phyloP scores from a whole-genome alignment of 2,113 vertebrate genomes.

The human region DNA sequence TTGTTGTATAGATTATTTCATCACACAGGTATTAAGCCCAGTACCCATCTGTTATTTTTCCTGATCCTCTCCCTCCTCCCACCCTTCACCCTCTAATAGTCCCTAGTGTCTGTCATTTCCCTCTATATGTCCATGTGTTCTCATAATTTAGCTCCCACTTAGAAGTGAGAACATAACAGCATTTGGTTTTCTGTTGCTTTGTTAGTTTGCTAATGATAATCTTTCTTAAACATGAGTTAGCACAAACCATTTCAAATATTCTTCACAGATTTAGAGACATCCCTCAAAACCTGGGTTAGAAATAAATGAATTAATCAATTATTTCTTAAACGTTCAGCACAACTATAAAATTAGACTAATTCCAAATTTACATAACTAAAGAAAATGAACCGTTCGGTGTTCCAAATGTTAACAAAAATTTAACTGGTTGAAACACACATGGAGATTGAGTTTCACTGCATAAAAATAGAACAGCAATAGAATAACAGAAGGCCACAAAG shows the following conservation, averaged over 20 bases:
- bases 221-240: background rate
- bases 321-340: background rate
- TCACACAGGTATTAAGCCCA: too few species aligned
- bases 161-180: too few species aligned
- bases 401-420: background rate
- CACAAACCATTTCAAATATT: background rate
- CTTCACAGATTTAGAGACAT: background rate
- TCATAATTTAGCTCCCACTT: too few species aligned
- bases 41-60: too few species aligned
- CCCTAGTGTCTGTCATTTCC: too few species aligned
- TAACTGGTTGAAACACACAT: background rate
- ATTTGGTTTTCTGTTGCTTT: too few species aligned
- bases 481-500: background rate
- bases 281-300: background rate
- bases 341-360: conserved; percentile 39
- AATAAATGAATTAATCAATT: background rate
- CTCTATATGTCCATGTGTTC: too few species aligned
- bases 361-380: conserved; percentile 15
- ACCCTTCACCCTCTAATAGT: too few species aligned
- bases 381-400: background rate
- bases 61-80: too few species aligned
- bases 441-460: background rate
- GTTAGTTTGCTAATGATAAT: too few species aligned
- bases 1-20: too few species aligned
- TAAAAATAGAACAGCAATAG: background rate